A percentile compares a stretch with the other conserved stretches of the same genome.
Evolutionary conservation across 2,888 invertebrate genomes (phyloP).

Genomic region (Germaria angustata): DNA sequence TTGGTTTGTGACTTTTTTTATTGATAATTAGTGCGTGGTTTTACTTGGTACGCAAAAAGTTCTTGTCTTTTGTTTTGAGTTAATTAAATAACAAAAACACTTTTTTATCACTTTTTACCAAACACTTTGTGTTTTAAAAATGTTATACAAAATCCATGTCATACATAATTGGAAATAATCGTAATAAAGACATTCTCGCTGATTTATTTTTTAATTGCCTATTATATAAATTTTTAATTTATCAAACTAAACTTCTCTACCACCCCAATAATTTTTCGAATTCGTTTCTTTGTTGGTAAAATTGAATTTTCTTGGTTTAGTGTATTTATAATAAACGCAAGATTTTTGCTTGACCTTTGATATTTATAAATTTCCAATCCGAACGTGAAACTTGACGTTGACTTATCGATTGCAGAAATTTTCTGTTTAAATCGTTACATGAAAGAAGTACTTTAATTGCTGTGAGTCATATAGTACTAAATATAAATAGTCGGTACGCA

Average conservation of each 20-base stretch:
- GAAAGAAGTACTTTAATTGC: constrained; percentile 26
- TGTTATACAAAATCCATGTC: constrained; percentile 75
- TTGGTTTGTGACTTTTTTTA: not conserved
- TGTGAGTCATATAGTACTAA: constrained; percentile 30
- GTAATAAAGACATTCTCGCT: constrained; percentile 66
- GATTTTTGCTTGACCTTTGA: constrained; percentile 37
- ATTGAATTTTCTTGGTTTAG: not conserved
- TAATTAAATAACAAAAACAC: constrained; percentile 60
- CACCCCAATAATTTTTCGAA: not conserved
- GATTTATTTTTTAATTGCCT: constrained; percentile 44
- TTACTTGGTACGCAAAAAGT: constrained; percentile 39
- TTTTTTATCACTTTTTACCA: constrained; percentile 4
- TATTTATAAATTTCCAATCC: constrained; percentile 40
- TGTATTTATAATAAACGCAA: not conserved
- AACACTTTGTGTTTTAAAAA: constrained; percentile 72
- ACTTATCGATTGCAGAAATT: constrained; percentile 57
- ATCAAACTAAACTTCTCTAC: not conserved
- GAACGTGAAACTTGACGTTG: constrained; percentile 39
- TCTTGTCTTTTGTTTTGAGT: constrained; percentile 48
- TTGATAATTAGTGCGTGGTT: constrained; percentile 20
- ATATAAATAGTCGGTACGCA: not conserved
- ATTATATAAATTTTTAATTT: constrained; percentile 44
- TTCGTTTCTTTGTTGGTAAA: not conserved
- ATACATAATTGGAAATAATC: constrained; percentile 74
- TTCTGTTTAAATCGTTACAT: constrained; percentile 50